phyloP scores from a whole-genome alignment of 2,113 vertebrate species.

The Fulica atra region DNA sequence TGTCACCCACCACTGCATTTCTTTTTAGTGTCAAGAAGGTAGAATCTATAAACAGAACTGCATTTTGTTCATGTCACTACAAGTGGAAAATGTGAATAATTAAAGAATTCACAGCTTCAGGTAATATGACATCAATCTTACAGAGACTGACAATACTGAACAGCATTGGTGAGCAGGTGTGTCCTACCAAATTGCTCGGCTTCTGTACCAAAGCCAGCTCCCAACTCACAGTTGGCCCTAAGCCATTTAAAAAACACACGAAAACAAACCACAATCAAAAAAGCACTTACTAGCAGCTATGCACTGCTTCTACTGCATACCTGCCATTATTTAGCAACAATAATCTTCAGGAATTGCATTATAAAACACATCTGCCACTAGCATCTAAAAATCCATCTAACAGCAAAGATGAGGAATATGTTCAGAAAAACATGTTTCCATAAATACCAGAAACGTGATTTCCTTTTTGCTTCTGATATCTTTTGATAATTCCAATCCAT shows the following conservation, averaged over 20 bases:
- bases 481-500: background rate
- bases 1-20: background rate
- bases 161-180: background rate
- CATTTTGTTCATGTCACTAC: constrained; percentile 19
- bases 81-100: constrained; percentile 43
- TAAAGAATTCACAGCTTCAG: constrained; percentile 40
- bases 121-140: constrained; percentile 10
- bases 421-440: background rate
- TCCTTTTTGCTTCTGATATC: background rate
- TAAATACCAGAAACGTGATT: background rate
- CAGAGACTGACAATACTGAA: background rate
- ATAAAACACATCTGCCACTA: background rate
- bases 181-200: constrained; percentile 2
- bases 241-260: background rate
- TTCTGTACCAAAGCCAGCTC: constrained; percentile 2
- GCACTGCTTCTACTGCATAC: background rate
- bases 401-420: background rate
- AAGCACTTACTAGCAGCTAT: background rate
- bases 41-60: background rate
- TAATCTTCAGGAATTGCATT: background rate
- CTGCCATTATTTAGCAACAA: background rate
- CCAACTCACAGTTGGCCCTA: background rate
- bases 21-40: background rate
- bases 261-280: background rate
- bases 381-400: background rate